These are phyloP conservation scores for Hypsibius dujardini DNA, from an alignment of 1,140 invertebrate species.

Conservation along the genomic window DNA sequence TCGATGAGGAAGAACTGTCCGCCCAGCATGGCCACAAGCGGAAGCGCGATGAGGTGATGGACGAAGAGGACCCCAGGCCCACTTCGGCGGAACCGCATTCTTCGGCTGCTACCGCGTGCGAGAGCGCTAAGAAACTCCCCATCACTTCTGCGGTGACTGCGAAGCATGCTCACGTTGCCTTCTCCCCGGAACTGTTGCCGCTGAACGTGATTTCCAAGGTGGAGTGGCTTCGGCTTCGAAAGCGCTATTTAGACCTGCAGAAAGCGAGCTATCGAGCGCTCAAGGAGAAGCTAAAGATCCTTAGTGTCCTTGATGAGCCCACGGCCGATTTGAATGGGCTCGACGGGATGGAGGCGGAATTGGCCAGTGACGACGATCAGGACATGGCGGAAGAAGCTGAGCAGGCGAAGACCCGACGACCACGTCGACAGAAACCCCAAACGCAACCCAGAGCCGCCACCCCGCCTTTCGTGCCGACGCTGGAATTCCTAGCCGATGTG, in stretches of 20 bases:
- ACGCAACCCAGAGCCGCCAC: not conserved
- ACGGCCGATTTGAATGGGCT: not conserved
- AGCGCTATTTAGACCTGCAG: conserved; percentile 4
- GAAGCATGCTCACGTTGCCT: too few species aligned
- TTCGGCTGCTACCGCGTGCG: not conserved
- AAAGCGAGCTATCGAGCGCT: not conserved
- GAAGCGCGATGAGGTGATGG: not conserved
- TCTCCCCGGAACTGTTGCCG: not conserved
- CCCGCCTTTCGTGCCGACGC: not conserved
- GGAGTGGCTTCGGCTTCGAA: not conserved
- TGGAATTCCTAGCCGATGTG: not conserved
- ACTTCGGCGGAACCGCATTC: not conserved
- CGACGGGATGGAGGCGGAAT: not conserved
- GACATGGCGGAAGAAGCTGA: not conserved
- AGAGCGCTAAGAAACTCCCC: too few species aligned
- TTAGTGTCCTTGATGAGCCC: not conserved
- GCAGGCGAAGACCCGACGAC: not conserved
- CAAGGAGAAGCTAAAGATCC: not conserved
- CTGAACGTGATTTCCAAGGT: not conserved
- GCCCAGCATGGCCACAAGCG: not conserved
- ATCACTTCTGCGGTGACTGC: too few species aligned
- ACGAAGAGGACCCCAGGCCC: not conserved
- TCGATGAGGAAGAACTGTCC: not conserved
- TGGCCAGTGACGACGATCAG: not conserved
- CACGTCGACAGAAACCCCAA: not conserved